A percentile compares a stretch with the other conserved stretches of the same genome.
Evolutionary conservation across 2,888 invertebrate species (phyloP).

Genomic region (Dryobota labecula): DNA sequence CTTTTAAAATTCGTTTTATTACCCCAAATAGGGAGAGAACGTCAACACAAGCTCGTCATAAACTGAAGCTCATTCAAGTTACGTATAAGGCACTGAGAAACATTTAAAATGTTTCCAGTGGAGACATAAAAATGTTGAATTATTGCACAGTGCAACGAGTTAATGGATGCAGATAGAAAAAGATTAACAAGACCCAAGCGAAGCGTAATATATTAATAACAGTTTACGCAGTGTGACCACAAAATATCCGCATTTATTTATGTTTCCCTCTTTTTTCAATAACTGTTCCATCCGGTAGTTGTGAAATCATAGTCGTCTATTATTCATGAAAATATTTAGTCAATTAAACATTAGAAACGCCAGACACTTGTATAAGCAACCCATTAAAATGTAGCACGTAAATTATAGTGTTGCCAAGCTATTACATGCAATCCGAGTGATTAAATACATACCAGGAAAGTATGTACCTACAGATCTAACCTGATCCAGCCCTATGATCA

Average conservation of each 20-base stretch:
- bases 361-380: constrained; percentile 33
- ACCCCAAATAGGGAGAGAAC: constrained; percentile 38
- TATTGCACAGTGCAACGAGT: constrained; percentile 20
- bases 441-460: constrained; percentile 47
- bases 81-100: constrained; percentile 40
- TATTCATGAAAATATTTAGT: constrained; percentile 34
- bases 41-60: constrained; percentile 11
- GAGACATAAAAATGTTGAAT: constrained; percentile 43
- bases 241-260: constrained; percentile 18
- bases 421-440: constrained; percentile 39
- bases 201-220: constrained; percentile 22
- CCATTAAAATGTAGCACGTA: constrained; percentile 49
- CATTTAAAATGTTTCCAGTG: constrained; percentile 48
- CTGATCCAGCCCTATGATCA: constrained; percentile 10
- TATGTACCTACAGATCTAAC: constrained; percentile 7
- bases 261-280: constrained; percentile 28
- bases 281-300: constrained; percentile 24
- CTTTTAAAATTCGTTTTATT: constrained; percentile 13
- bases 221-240: constrained; percentile 24
- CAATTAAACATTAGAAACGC: constrained; percentile 39
- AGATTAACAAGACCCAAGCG: constrained; percentile 10
- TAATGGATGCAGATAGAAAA: constrained; percentile 19
- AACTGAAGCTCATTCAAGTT: constrained; percentile 14
- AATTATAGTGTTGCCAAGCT: constrained; percentile 47
- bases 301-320: constrained; percentile 21